Evolutionary conservation across 2,113 vertebrate species (phyloP).

Genomic region (Casuarius casuarius): DNA sequence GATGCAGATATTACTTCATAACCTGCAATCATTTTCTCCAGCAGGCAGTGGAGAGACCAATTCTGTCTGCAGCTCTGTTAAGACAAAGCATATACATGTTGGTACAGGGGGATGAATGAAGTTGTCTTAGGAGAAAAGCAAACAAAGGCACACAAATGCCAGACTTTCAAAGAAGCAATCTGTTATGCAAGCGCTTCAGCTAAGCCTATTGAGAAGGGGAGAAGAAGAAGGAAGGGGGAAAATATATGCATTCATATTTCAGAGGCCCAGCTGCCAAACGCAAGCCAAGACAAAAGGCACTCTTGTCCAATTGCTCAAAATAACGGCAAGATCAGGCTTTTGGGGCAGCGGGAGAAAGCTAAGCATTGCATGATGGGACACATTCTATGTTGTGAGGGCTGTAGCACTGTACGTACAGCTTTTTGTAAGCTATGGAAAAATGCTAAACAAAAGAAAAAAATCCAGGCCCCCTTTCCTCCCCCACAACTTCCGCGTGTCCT

Average conservation of each 20-base stretch:
- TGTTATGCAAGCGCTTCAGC: neutral
- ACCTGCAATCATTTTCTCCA: neutral
- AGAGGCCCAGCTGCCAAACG: neutral
- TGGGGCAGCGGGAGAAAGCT: neutral
- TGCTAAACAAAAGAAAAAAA: neutral
- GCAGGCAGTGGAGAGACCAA: neutral
- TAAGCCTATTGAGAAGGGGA: neutral
- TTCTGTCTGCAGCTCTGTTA: neutral
- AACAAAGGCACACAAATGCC: neutral
- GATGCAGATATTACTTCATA: neutral
- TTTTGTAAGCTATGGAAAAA: neutral
- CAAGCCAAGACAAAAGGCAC: conserved; percentile 13
- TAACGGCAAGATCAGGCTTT: neutral
- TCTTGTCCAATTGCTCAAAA: neutral
- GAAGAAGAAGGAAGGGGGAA: neutral
- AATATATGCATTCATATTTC: conserved; percentile 3
- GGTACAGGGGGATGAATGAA: neutral
- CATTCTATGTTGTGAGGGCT: neutral
- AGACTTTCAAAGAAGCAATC: neutral
- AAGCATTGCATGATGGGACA: neutral
- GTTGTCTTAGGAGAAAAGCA: neutral
- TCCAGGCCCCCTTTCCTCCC: neutral
- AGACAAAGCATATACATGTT: neutral
- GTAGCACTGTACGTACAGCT: neutral
- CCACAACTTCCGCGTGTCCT: rapidly evolving